A percentile compares a stretch with the other conserved stretches of the same genome.
phyloP scores from a whole-genome alignment of 2,113 vertebrate species.

The Pelecanus crispus region DNA sequence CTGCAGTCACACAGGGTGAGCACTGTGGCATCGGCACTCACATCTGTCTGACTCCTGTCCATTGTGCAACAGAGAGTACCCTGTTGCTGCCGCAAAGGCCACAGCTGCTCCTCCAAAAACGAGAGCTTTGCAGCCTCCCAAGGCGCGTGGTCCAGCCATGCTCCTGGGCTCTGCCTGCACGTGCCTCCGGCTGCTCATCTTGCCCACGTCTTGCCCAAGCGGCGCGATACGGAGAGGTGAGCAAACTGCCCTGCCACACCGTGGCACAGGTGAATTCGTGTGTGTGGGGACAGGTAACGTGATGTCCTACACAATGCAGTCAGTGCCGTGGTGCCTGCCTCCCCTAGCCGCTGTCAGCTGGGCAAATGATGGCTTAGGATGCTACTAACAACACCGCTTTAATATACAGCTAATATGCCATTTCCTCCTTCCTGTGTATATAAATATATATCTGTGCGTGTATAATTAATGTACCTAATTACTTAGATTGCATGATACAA shows the following conservation, averaged over 20 bases:
- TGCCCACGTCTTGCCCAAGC: accelerated
- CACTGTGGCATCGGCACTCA: accelerated
- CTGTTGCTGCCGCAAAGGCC: background rate
- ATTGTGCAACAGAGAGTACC: background rate
- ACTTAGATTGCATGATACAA: background rate
- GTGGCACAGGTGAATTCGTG: accelerated
- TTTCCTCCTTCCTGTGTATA: background rate
- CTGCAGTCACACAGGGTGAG: background rate
- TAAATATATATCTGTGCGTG: background rate
- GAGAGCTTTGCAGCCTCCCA: background rate
- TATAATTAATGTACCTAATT: background rate
- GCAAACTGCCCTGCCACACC: background rate
- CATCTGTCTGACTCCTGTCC: background rate
- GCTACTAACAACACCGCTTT: background rate
- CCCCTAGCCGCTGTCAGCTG: background rate
- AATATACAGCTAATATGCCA: background rate
- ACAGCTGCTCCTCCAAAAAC: background rate
- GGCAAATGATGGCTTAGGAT: background rate
- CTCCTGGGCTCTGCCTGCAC: too few species aligned
- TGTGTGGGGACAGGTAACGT: accelerated
- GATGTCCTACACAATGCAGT: accelerated
- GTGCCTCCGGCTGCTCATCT: accelerated
- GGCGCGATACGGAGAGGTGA: background rate
- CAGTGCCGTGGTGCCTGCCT: background rate
- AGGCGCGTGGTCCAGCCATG: accelerated